Evolutionary conservation across 1,140 invertebrate genomes (phyloP).

Genomic region (Callitettix versicolor): DNA sequence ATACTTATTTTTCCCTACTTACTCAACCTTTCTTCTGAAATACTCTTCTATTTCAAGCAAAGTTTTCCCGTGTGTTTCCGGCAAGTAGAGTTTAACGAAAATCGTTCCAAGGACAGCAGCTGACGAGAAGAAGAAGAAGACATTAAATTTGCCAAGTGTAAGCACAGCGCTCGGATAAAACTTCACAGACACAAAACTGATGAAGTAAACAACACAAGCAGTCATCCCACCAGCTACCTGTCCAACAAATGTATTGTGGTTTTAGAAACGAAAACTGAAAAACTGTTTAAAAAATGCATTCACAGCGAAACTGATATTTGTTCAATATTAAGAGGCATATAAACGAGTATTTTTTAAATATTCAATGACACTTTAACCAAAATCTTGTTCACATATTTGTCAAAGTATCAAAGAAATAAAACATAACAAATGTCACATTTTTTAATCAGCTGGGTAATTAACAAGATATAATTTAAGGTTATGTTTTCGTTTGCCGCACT

Average conservation of each 20-base stretch:
- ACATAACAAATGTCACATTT: too few relatives aligned
- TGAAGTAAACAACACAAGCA: slow-evolving; percentile 52
- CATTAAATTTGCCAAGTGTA: slow-evolving; percentile 35
- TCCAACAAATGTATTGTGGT: not conserved
- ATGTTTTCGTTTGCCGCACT: too few relatives aligned
- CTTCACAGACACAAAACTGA: slow-evolving; percentile 63
- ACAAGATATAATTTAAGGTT: too few relatives aligned
- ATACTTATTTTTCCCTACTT: too few relatives aligned
- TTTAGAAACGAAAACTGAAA: not conserved
- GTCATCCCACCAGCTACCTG: slow-evolving; percentile 49
- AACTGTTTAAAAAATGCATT: too few relatives aligned
- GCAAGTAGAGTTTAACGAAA: slow-evolving; percentile 54
- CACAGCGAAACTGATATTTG: too few relatives aligned
- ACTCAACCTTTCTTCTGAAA: slow-evolving; percentile 16
- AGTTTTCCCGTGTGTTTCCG: slow-evolving; percentile 71
- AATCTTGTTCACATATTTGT: not conserved
- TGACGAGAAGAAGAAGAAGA: slow-evolving; percentile 59
- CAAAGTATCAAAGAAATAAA: not conserved
- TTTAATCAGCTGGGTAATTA: too few relatives aligned
- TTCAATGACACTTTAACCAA: not conserved
- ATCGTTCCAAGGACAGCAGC: slow-evolving; percentile 54
- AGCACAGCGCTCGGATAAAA: slow-evolving; percentile 42
- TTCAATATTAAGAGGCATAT: not conserved
- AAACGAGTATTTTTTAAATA: not conserved
- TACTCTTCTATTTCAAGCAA: slow-evolving; percentile 50